Base-by-base conservation (phyloP, 2,113 vertebrate species). In the Rattus rattus region DNA sequence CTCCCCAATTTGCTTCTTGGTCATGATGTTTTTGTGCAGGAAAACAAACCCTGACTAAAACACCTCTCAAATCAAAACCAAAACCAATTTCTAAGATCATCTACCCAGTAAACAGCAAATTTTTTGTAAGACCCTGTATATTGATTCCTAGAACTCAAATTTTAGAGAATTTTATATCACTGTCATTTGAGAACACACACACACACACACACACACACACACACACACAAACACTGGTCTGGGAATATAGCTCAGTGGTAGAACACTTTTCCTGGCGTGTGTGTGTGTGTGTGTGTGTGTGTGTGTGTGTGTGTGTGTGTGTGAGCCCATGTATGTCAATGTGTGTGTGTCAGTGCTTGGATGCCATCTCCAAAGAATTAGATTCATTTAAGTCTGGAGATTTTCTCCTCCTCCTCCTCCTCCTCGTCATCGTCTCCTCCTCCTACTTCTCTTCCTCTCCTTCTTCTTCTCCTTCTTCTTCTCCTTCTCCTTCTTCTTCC, bases 181-280 rank as follows among this genome's bases (percentile, higher is more conserved):
- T 7, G 81, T 59, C 56, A 39, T 49, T 91, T 47, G 65, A 13
- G 26, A 59, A 5, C 90, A 91, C 91, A 28, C 39, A 67, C 43
- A 39, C 52, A 54, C 52, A 54, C 90, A 91, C 91, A 5, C 90
- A 91, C 91, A 5, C 90, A 91, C 91, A 5, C 90, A 91, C 91
- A 5, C 90, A 91, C 91, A 5, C 90, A 91, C 90, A 91, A 88
- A 2, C 54, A 36, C 49, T 72, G 52, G 24, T 7, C 19, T 84
- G 8, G 14, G 13, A 70, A 39, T 61, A 16, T 75, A 75, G 30
- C 22, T 63, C 39, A 85, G 67, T 26, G 49, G 36, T 22, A 20
- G 24, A 83, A 39, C 36, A 43, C 43, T 36, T 89, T 89, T 56
- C 36, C 39, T 89, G 5, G 39, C 22, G 30, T 7, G 7, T 36